These are phyloP conservation scores for Nothoprocta perdicaria DNA, from an alignment of 2,113 vertebrate genomes.

Conservation along the genomic window DNA sequence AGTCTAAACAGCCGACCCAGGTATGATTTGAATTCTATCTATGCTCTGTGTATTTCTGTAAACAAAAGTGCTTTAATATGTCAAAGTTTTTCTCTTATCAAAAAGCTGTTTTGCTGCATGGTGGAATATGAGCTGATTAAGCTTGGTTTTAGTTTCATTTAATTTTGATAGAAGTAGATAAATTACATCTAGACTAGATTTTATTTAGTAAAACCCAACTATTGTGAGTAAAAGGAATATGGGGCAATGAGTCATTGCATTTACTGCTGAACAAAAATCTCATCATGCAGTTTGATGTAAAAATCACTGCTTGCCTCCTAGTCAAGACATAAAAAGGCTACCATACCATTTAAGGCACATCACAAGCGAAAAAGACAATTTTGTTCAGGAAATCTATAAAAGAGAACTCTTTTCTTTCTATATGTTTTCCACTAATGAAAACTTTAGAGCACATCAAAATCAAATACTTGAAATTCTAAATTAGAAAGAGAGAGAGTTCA, in stretches of 20 bases:
- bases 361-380: not conserved
- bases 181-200: slow-evolving; percentile 23
- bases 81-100: not conserved
- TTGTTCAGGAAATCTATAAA: not conserved
- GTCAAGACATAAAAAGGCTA: not conserved
- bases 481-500: slow-evolving; percentile 12
- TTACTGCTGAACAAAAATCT: slow-evolving; percentile 20
- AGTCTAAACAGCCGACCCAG: not conserved
- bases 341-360: not conserved
- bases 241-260: not conserved
- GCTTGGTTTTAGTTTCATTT: slow-evolving; percentile 21
- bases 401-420: not conserved
- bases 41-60: not conserved
- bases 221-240: slow-evolving; percentile 12
- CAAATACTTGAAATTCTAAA: slow-evolving; percentile 27
- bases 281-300: slow-evolving; percentile 21
- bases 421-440: slow-evolving; percentile 1
- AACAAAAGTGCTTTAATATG: not conserved
- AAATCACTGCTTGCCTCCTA: slow-evolving; percentile 10
- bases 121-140: slow-evolving; percentile 28
- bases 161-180: slow-evolving; percentile 29
- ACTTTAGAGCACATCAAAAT: not conserved
- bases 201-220: slow-evolving; percentile 51
- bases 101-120: slow-evolving; percentile 16
- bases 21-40: slow-evolving; percentile 10